Percentiles rank a stretch among this genome's conserved stretches.
Conservation (phyloP, 1,140 invertebrate genomes). For the Lutraria rhynchaena region DNA sequence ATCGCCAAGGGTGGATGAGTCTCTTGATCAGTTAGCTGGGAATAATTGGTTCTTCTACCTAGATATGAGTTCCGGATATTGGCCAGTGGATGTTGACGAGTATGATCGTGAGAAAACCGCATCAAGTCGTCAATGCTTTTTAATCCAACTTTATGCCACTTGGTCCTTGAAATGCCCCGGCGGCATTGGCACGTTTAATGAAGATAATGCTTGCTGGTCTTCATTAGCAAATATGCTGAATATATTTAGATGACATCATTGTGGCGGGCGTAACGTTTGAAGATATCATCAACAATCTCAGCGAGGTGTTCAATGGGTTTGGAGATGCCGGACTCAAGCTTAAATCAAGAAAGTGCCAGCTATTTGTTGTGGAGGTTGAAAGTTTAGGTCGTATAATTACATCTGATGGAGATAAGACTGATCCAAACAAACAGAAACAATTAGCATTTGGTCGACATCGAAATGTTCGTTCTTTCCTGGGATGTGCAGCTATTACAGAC, state of each 20-base stretch:
- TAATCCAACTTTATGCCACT: constrained; percentile 65
- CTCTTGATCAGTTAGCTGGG: neutral
- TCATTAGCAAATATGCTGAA: constrained; percentile 13
- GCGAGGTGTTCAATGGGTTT: neutral
- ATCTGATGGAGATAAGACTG: neutral
- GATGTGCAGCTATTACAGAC: constrained; percentile 65
- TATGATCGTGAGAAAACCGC: constrained; percentile 28
- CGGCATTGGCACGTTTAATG: constrained; percentile 14
- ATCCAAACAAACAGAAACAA: constrained; percentile 61
- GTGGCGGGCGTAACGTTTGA: constrained; percentile 5
- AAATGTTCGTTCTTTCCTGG: constrained; percentile 69
- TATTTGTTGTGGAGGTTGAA: constrained; percentile 10
- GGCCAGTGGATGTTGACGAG: neutral
- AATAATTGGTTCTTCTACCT: constrained; percentile 6
- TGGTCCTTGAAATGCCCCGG: constrained; percentile 65
- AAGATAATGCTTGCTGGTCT: constrained; percentile 12
- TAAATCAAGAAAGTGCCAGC: constrained; percentile 2
- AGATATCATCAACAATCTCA: constrained; percentile 5
- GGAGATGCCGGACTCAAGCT: constrained; percentile 7
- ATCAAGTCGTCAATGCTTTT: constrained; percentile 49
- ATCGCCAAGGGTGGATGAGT: neutral
- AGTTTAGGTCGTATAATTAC: neutral
- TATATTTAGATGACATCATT: constrained; percentile 18
- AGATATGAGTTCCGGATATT: neutral
- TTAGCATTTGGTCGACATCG: constrained; percentile 66